A percentile compares a stretch with the other conserved stretches of the same genome.
Conservation (phyloP, 1,140 invertebrate genomes). For the Aphelenchoides avenae region DNA sequence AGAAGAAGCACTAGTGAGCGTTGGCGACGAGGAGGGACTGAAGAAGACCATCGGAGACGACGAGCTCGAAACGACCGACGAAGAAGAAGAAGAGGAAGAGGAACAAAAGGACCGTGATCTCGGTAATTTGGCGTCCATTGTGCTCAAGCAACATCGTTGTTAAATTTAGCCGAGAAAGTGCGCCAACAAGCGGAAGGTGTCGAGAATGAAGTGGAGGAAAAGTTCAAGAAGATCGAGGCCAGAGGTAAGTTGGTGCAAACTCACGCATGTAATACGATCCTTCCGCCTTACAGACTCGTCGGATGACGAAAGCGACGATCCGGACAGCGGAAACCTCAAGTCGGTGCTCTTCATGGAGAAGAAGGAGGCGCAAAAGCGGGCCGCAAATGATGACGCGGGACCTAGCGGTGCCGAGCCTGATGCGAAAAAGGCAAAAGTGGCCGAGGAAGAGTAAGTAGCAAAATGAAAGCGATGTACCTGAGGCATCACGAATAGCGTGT, state of each 20-base stretch:
- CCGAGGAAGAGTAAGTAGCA: no score
- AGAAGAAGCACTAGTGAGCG: constrained; percentile 52
- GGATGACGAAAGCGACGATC: constrained; percentile 47
- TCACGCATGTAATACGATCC: neutral
- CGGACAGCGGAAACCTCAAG: constrained; percentile 42
- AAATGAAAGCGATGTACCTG: no score
- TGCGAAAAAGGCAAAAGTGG: no score
- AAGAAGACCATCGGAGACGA: no score
- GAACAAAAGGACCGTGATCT: constrained; percentile 41
- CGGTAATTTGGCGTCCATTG: constrained; percentile 3
- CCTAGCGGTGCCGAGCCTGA: no score
- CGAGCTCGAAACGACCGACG: no score
- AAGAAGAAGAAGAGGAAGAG: constrained; percentile 34
- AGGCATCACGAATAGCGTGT: no score
- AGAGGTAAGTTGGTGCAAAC: neutral
- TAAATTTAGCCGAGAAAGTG: no score
- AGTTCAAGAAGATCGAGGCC: neutral
- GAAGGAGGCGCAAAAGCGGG: no score
- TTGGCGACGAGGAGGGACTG: constrained; percentile 53
- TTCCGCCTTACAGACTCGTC: constrained; percentile 26
- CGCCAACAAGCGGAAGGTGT: no score
- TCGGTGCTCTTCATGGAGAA: constrained; percentile 52
- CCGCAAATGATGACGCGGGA: no score
- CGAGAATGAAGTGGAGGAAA: neutral
- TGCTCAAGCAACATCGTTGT: neutral